Percentiles rank a stretch among this genome's conserved stretches.
phyloP scores from a whole-genome alignment of 2,113 vertebrate genomes.

The Mugil cephalus region DNA sequence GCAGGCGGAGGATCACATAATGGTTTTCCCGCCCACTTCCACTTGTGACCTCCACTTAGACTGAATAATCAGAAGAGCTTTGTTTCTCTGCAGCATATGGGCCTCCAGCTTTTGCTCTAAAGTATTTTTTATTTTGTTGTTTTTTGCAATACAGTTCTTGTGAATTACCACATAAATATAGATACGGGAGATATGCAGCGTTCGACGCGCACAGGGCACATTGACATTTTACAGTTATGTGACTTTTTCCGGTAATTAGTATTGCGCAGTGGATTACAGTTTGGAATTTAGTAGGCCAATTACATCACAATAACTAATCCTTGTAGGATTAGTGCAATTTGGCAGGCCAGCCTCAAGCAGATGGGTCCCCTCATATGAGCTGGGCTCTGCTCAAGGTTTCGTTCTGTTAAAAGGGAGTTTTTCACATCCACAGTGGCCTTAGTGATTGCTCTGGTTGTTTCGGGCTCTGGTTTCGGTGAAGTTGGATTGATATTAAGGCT shows the following conservation, averaged over 20 bases:
- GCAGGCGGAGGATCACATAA: slow-evolving; percentile 43
- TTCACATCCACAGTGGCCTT: too few relatives aligned
- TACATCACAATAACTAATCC: not conserved
- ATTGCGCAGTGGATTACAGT: not conserved
- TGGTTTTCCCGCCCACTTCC: slow-evolving; percentile 39
- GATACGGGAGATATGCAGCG: not conserved
- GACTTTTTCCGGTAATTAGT: not conserved
- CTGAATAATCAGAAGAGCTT: slow-evolving; percentile 47
- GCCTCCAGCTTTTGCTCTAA: slow-evolving; percentile 6
- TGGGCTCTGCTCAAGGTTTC: too few relatives aligned
- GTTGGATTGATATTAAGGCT: too few relatives aligned
- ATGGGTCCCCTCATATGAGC: too few relatives aligned
- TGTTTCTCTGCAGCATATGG: slow-evolving; percentile 19
- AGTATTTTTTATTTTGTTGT: not conserved
- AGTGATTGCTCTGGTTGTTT: too few relatives aligned
- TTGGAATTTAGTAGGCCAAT: not conserved
- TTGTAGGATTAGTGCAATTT: not conserved
- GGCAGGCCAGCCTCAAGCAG: too few relatives aligned
- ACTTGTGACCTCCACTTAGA: slow-evolving; percentile 54
- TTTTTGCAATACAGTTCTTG: not conserved
- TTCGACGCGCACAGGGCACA: not conserved
- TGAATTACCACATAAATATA: not conserved
- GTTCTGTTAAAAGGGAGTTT: too few relatives aligned
- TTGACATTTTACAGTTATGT: not conserved
- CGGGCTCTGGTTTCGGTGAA: too few relatives aligned